Conservation (phyloP, 2,797 vertebrate species). For the Gambusia yucatana region DNA sequence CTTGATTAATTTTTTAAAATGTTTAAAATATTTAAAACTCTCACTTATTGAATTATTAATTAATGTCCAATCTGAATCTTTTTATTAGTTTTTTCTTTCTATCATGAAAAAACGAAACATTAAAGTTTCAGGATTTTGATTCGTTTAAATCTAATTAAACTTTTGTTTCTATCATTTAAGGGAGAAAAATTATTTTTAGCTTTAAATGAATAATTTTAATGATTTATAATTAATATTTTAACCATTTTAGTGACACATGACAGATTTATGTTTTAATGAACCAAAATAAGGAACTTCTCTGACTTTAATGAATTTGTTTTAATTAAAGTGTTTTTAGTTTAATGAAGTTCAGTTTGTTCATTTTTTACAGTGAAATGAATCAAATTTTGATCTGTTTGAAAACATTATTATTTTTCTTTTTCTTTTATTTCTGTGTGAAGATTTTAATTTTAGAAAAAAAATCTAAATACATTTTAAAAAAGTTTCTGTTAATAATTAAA, state of each 20-base stretch:
- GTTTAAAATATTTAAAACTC: too few species aligned
- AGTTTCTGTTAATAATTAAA: not conserved
- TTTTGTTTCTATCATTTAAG: not conserved
- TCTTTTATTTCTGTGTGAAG: not conserved
- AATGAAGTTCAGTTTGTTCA: not conserved
- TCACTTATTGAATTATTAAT: not conserved
- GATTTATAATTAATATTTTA: not conserved
- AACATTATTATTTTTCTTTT: not conserved
- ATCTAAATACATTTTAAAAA: not conserved
- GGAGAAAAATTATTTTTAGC: not conserved
- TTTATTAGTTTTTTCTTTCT: not conserved
- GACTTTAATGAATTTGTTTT: not conserved
- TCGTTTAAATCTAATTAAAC: not conserved
- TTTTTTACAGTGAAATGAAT: not conserved
- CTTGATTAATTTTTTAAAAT: too few species aligned
- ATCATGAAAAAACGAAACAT: not conserved
- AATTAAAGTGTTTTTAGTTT: not conserved
- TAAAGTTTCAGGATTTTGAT: not conserved
- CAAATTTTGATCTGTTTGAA: not conserved
- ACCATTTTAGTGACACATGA: not conserved
- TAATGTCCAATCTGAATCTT: not conserved
- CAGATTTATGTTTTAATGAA: not conserved
- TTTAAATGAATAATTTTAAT: not conserved
- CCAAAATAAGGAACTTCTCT: too few species aligned
- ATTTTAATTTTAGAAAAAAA: not conserved